A percentile compares a stretch with the other conserved stretches of the same genome.
These are phyloP conservation scores for Manis javanica DNA, from an alignment of 2,797 vertebrate genomes.

Conservation along the genomic window DNA sequence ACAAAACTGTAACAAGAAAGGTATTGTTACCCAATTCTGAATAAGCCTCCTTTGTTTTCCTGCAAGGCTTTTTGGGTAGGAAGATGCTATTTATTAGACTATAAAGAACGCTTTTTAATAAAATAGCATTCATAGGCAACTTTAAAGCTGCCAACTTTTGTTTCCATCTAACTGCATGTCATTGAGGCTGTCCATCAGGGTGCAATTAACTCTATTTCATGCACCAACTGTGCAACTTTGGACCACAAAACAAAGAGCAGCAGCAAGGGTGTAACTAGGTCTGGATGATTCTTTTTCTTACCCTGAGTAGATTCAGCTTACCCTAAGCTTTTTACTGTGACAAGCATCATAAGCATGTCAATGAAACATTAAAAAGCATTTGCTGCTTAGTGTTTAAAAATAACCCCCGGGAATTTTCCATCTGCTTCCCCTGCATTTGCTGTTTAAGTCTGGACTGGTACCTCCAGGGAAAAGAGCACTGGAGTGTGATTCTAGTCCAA, in stretches of 20 bases:
- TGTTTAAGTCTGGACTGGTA: neutral
- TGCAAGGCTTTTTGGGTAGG: slow-evolving; percentile 18
- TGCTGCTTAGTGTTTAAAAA: neutral
- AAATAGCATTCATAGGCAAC: slow-evolving; percentile 49
- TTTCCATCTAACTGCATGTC: slow-evolving; percentile 48
- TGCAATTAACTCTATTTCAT: slow-evolving; percentile 58
- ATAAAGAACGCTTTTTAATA: slow-evolving; percentile 40
- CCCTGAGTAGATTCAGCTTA: neutral
- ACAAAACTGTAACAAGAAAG: slow-evolving; percentile 53
- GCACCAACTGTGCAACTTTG: neutral
- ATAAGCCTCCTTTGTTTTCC: slow-evolving; percentile 33
- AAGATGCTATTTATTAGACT: slow-evolving; percentile 32
- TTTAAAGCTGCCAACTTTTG: slow-evolving; percentile 47
- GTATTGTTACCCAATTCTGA: slow-evolving; percentile 60
- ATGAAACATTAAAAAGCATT: neutral
- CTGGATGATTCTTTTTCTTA: slow-evolving; percentile 49
- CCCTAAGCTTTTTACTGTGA: neutral
- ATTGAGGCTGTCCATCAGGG: slow-evolving; percentile 38
- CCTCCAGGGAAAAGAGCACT: neutral
- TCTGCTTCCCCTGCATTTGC: neutral
- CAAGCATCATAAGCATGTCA: neutral
- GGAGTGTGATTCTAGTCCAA: neutral
- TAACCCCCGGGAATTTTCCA: neutral
- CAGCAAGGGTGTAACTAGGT: neutral
- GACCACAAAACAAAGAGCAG: slow-evolving; percentile 51